Conservation (phyloP, 2,113 vertebrate genomes). For the Oreocharis arfaki region DNA sequence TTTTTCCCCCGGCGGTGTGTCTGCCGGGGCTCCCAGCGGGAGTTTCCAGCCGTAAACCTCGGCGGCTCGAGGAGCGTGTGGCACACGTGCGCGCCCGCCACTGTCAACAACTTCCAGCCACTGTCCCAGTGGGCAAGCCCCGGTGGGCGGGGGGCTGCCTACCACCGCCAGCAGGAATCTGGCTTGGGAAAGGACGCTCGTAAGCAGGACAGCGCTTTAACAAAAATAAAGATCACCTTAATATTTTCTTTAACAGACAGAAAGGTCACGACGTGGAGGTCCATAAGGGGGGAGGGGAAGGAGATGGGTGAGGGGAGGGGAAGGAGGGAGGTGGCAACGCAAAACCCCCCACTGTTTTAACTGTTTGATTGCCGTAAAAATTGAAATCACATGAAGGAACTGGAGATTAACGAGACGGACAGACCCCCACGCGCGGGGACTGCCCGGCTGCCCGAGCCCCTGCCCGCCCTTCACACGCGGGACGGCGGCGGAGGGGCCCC, state of each 20-base stretch:
- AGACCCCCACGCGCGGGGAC: not conserved
- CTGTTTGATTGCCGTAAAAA: not conserved
- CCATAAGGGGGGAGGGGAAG: too few species aligned
- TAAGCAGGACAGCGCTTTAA: not conserved
- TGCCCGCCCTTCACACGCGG: not conserved
- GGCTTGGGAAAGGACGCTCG: not conserved
- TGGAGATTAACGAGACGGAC: not conserved
- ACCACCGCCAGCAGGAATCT: not conserved
- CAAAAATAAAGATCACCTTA: not conserved
- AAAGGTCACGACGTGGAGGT: not conserved
- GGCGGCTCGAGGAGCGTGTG: not conserved
- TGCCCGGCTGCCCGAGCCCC: not conserved
- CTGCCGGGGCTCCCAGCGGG: not conserved
- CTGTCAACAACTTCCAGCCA: not conserved
- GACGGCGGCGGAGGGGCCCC: not conserved
- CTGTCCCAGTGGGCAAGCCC: not conserved
- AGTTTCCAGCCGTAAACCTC: not conserved
- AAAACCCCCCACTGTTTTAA: not conserved
- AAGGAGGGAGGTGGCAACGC: not conserved
- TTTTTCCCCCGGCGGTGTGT: not conserved
- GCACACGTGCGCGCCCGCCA: not conserved
- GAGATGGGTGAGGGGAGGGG: not conserved
- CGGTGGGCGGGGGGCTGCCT: not conserved
- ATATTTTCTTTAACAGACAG: not conserved
- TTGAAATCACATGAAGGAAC: not conserved